Evolutionary conservation across 2,113 vertebrate species (phyloP), one percentile per base, ranked within the genome.

Genomic region (Platysternon megacephalum): DNA sequence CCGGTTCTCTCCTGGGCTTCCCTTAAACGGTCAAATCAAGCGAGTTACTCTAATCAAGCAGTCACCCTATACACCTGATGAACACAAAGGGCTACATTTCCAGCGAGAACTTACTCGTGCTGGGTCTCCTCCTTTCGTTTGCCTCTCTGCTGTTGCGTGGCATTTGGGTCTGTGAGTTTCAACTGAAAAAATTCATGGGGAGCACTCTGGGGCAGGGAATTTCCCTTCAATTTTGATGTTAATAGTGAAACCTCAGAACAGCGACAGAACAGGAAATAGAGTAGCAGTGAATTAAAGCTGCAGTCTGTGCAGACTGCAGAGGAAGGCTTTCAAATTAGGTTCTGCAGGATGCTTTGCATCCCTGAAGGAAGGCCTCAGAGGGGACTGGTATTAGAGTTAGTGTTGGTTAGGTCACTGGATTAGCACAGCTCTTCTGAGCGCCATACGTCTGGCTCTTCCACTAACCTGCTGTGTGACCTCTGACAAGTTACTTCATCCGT

Each of bases 211-310:
- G 88, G 92, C 5, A 56, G 93, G 97, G 97, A 94, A 92, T 94
- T 97, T 97, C 97, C 97, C 84, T 3, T 48, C 29, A 19, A 44
- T 19, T 48, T 85, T 29, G 28, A 53, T 4, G 87, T 53, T 28
- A 2, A 89, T 86, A 95, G 29, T 12, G 56, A 96, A 97, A 93
- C 93, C 48, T 92, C 55, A 6, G 82, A 79, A 1, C 0, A 3
- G 78, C 19, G 0, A 28, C 19, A 5, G 8, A 26, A 80, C 94
- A 94, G 97, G 97, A 96, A 97, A 88, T 61, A n/a, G 42, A 93
- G 91, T 1, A 2, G 61, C 83, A 4, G 94, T 29, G 92, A 93
- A 32, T 32, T 28, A 79, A 68, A 87, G 87, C 91, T 21, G 68
- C n/a, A 0, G 1, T 9, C 90, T 16, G 87, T 3, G 0, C 85